Percentiles rank a stretch among this genome's conserved stretches.
Evolutionary conservation across 2,888 invertebrate species (phyloP).

Genomic region (Ommatoiulus sabulosus): DNA sequence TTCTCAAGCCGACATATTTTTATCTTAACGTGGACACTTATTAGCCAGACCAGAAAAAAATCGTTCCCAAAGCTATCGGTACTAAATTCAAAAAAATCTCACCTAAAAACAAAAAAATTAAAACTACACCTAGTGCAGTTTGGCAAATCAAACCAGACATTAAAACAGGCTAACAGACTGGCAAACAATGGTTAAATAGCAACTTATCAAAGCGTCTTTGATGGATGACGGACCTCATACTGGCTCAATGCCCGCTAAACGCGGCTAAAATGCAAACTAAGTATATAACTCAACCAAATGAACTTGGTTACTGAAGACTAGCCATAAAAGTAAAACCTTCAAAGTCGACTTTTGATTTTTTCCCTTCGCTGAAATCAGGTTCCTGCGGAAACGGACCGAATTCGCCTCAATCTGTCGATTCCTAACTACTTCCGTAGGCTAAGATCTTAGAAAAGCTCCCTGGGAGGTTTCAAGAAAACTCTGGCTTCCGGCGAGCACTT

Average conservation of each 20-base stretch:
- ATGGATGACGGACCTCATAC: neutral
- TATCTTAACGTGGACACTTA: too few species aligned
- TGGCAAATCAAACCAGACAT: neutral
- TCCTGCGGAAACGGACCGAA: neutral
- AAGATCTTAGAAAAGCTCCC: neutral
- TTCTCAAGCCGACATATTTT: neutral
- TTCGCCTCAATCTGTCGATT: neutral
- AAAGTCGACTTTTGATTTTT: neutral
- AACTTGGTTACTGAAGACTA: neutral
- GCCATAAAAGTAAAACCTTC: neutral
- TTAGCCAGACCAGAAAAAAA: neutral
- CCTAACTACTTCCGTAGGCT: neutral
- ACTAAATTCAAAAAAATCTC: neutral
- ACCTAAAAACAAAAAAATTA: neutral
- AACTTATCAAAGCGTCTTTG: neutral
- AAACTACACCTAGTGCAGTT: neutral
- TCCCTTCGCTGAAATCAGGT: neutral
- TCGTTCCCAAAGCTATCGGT: neutral
- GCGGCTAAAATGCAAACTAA: neutral
- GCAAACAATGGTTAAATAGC: neutral
- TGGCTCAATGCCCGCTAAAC: neutral
- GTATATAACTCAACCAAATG: neutral
- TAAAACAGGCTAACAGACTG: neutral
- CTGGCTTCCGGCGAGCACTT: neutral
- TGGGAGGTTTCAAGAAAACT: neutral